Conservation (phyloP, 1,140 invertebrate species). For the Daktulosphaira vitifoliae region DNA sequence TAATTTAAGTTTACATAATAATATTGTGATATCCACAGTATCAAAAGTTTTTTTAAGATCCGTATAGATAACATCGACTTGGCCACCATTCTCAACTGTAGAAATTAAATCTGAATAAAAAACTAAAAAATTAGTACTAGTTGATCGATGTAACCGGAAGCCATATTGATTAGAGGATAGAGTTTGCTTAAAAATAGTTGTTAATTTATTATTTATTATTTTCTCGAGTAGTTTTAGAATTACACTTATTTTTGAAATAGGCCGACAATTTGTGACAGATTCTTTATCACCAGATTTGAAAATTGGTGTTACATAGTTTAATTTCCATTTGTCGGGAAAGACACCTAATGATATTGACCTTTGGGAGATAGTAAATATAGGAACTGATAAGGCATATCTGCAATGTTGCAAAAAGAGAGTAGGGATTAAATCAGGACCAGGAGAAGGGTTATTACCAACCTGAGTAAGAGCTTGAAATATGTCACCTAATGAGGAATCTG, state of each 20-base stretch:
- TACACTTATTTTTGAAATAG: too few species aligned
- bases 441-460: too few species aligned
- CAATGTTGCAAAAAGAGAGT: not conserved
- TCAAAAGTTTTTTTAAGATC: not conserved
- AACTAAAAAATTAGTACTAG: not conserved
- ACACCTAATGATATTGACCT: slow-evolving; percentile 15
- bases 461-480: too few species aligned
- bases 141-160: not conserved
- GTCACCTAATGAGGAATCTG: too few species aligned
- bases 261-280: not conserved
- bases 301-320: too few species aligned
- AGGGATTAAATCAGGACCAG: slow-evolving; percentile 9
- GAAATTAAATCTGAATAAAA: not conserved
- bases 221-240: slow-evolving; percentile 12
- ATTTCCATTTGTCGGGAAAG: slow-evolving; percentile 16
- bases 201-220: not conserved
- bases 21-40: not conserved
- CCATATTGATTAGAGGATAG: too few species aligned
- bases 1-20: not conserved
- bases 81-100: not conserved
- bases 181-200: not conserved
- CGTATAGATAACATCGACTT: not conserved
- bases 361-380: slow-evolving; percentile 1
- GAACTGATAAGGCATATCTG: too few species aligned
- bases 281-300: slow-evolving; percentile 7